phyloP scores from a whole-genome alignment of 2,113 vertebrate genomes.

The Takifugu bimaculatus region DNA sequence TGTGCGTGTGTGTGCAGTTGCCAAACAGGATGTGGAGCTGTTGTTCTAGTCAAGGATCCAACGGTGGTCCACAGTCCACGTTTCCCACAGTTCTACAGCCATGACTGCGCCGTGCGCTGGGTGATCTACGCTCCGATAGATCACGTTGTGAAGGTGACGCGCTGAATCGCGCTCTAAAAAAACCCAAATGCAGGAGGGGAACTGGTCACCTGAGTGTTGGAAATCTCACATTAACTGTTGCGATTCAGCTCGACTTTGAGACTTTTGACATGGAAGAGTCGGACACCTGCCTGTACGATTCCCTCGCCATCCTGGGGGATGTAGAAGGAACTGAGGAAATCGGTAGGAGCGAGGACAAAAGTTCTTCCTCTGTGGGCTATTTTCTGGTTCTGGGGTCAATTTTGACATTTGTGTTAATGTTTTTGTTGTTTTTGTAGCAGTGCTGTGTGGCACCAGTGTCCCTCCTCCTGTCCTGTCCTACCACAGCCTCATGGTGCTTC shows the following conservation, averaged over 20 bases:
- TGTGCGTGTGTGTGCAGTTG: not conserved
- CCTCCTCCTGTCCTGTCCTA: conserved; percentile 76
- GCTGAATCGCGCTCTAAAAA: not conserved
- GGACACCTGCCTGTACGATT: conserved; percentile 76
- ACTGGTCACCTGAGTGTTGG: no score
- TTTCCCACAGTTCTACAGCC: conserved; percentile 76
- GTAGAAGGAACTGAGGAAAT: conserved; percentile 70
- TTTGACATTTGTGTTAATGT: no score
- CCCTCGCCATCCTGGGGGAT: conserved; percentile 72
- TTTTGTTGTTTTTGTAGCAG: conserved; percentile 52
- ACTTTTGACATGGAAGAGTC: conserved; percentile 80
- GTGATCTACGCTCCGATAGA: conserved; percentile 74
- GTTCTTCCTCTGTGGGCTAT: not conserved
- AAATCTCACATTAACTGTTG: not conserved
- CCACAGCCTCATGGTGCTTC: conserved; percentile 73
- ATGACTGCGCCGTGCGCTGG: conserved; percentile 77
- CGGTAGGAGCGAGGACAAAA: conserved; percentile 49
- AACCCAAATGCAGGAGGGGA: not conserved
- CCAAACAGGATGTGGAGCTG: conserved; percentile 66
- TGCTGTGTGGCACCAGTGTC: conserved; percentile 69
- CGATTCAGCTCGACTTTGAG: conserved; percentile 76
- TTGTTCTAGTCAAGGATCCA: conserved; percentile 74
- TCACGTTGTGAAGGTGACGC: conserved; percentile 76
- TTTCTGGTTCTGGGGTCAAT: not conserved
- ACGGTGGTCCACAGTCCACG: conserved; percentile 70